Conservation (phyloP, 1,140 invertebrate species). For the Leguminivora glycinivorella region DNA sequence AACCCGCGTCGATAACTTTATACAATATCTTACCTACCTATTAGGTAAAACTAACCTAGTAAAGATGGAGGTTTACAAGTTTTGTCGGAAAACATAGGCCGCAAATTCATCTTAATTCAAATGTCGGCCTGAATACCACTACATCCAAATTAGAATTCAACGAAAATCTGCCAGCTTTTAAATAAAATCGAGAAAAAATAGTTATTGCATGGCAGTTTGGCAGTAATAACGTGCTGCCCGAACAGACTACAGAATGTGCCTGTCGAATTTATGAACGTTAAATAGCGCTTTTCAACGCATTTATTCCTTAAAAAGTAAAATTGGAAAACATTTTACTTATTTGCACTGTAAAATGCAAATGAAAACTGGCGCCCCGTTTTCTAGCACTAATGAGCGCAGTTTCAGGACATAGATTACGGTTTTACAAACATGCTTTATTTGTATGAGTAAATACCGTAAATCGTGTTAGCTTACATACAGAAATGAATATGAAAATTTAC, state of each 20-base stretch:
- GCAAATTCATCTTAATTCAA: background rate
- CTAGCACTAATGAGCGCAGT: background rate
- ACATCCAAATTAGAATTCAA: background rate
- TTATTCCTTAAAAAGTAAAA: background rate
- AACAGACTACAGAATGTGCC: background rate
- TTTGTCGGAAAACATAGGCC: background rate
- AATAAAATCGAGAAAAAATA: background rate
- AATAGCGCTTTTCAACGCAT: background rate
- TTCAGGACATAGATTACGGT: background rate
- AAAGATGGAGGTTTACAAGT: too few relatives aligned
- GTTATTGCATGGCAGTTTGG: conserved; percentile 2
- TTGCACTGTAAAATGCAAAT: background rate
- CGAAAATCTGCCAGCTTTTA: background rate
- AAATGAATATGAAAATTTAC: background rate
- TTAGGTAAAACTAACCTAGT: too few relatives aligned
- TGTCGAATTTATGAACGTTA: conserved; percentile 6
- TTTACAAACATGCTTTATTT: conserved; percentile 9
- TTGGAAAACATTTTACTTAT: conserved; percentile 5
- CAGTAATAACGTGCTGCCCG: background rate
- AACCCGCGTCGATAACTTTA: conserved; percentile 6
- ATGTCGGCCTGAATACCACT: background rate
- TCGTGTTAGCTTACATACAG: background rate
- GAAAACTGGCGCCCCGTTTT: background rate
- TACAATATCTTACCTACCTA: too few relatives aligned
- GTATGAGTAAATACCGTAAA: background rate